Evolutionary conservation across 1,140 invertebrate genomes (phyloP).

Genomic region (Araneus ventricosus): DNA sequence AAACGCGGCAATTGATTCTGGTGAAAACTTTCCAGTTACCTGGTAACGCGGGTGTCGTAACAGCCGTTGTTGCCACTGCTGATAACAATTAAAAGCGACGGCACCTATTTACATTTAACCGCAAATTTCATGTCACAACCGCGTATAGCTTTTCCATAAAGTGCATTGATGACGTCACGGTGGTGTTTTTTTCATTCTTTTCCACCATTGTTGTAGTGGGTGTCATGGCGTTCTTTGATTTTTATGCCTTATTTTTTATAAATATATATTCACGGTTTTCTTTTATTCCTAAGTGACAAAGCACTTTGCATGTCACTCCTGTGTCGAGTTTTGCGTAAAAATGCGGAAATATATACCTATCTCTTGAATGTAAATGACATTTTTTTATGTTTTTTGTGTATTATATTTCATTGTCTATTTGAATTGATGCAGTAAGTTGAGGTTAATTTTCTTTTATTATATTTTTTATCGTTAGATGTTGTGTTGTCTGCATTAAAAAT

Average conservation of each 20-base stretch:
- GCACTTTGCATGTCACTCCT: constrained; percentile 17
- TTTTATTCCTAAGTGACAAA: constrained; percentile 30
- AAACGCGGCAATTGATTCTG: constrained; percentile 1
- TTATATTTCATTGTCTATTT: constrained; percentile 31
- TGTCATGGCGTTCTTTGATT: constrained; percentile 12
- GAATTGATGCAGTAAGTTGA: constrained; percentile 28
- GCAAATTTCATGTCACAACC: not conserved
- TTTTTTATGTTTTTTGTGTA: constrained; percentile 15
- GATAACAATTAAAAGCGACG: constrained; percentile 19
- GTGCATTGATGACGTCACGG: not conserved
- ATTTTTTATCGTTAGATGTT: not conserved
- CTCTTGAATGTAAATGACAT: constrained; percentile 40
- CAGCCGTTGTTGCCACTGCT: not conserved
- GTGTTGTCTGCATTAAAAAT: not conserved
- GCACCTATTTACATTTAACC: constrained; percentile 5
- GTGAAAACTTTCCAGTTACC: constrained; percentile 12
- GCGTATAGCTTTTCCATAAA: constrained; percentile 18
- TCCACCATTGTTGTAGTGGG: not conserved
- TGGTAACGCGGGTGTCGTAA: constrained; percentile 1
- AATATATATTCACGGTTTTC: constrained; percentile 22
- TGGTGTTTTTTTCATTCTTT: not conserved
- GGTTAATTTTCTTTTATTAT: constrained; percentile 17
- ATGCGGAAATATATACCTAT: constrained; percentile 47
- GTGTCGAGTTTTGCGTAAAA: constrained; percentile 28
- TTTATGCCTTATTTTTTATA: not conserved